Evolutionary conservation across 2,888 invertebrate species (phyloP), one percentile per base, ranked within the genome.

Genomic region (Pyrgus malvae): DNA sequence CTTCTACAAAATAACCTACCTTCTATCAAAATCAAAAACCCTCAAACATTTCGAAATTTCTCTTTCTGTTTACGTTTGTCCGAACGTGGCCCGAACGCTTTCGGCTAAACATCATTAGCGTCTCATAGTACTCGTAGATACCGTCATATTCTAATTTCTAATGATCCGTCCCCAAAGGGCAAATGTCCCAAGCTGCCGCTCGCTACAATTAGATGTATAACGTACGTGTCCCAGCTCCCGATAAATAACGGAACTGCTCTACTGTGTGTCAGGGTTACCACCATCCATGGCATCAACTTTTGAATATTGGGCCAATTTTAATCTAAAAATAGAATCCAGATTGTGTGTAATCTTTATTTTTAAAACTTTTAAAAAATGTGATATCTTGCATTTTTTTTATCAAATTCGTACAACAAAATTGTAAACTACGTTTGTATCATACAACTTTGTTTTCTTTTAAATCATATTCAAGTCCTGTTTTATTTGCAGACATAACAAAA

Each of bases 211-310:
- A 42, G 40, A 6, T 40, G 12, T 19, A 29, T 29, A 31, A 21
- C 12, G 31, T 48, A 27, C 23, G 17, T 48, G 48, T 40, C 29
- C 27, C 16, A 21, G 40, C 29, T 29, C 23, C 29, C 19, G 16
- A 27, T 48, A 29, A 27, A 16, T 48, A 38, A 48, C 38, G 29
- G 48, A 29, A 29, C 48, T 29, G 19, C 21, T 48, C 27, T 17
- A 27, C 11, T n/a, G 14, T 29, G 29, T 1, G 12, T 27, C 29
- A 48, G 48, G 48, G 48, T 12, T 38, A 11, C 19, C 29, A 16
- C 16, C 7, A 11, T n/a, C 25, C 3, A 23, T 7, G 1, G 3
- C 7, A 23, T 23, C 23, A 23, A 23, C 23, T 6, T 23, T 23
- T n/a, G n/a, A n/a, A n/a, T n/a, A n/a, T n/a, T n/a, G n/a, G n/a